Conservation (phyloP, 2,797 vertebrate species). For the Enteromius trimaculatus region DNA sequence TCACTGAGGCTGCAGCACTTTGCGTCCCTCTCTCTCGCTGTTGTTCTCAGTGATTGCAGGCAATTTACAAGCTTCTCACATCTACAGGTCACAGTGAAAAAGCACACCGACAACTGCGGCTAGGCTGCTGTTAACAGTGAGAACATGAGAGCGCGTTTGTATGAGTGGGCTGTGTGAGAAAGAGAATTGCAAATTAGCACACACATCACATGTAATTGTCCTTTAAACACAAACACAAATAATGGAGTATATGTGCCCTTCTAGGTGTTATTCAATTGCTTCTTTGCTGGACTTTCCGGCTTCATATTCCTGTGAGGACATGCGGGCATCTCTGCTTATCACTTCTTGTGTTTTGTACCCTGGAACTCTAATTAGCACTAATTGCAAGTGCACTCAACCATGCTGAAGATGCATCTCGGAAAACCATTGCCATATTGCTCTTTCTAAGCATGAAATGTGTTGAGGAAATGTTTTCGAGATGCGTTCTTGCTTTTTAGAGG, state of each 20-base stretch:
- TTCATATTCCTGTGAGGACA: slow-evolving; percentile 27
- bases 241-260: slow-evolving; percentile 7
- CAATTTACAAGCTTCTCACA: slow-evolving; percentile 46
- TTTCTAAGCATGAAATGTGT: slow-evolving; percentile 11
- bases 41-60: slow-evolving; percentile 50
- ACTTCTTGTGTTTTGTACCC: slow-evolving; percentile 31
- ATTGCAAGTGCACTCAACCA: slow-evolving; percentile 49
- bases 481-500: background rate
- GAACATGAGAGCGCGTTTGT: slow-evolving; percentile 11
- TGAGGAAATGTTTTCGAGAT: slow-evolving; percentile 17
- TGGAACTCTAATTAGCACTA: slow-evolving; percentile 51
- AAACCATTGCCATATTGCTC: slow-evolving; percentile 4
- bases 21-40: slow-evolving; percentile 22
- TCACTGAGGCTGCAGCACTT: slow-evolving; percentile 20
- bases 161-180: background rate
- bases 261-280: background rate
- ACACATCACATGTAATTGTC: slow-evolving; percentile 2
- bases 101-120: background rate
- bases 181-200: slow-evolving; percentile 28
- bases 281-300: slow-evolving; percentile 8
- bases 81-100: slow-evolving; percentile 51
- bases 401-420: slow-evolving; percentile 43
- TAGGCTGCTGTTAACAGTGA: slow-evolving; percentile 14
- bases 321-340: slow-evolving; percentile 41
- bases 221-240: slow-evolving; percentile 18